A percentile compares a stretch with the other conserved stretches of the same genome.
Evolutionary conservation across 2,113 vertebrate species (phyloP).

Genomic region (Uropsilus gracilis): DNA sequence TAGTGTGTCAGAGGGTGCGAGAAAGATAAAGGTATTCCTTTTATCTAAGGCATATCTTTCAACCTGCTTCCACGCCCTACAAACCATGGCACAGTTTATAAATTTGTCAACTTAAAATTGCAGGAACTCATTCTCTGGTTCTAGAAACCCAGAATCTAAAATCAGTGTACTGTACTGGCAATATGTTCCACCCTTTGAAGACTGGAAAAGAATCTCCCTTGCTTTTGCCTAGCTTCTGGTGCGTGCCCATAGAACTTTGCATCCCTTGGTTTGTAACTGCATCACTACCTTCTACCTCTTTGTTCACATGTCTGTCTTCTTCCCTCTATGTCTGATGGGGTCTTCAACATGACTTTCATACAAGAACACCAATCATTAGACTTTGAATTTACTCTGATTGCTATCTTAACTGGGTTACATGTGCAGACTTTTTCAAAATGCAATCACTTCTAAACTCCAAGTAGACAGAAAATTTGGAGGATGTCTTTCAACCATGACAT

Average conservation of each 20-base stretch:
- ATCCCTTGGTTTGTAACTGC: background rate
- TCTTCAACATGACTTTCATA: background rate
- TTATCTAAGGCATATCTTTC: no score
- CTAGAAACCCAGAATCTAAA: background rate
- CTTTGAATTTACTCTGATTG: background rate
- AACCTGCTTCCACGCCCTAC: no score
- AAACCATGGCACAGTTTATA: background rate
- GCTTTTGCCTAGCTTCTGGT: background rate
- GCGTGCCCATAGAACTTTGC: background rate
- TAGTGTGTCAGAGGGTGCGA: no score
- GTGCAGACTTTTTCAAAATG: conserved; percentile 18
- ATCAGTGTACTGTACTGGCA: background rate
- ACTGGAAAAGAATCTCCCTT: background rate
- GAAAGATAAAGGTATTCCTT: no score
- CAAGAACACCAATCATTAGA: background rate
- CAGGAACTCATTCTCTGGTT: background rate
- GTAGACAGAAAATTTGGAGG: background rate
- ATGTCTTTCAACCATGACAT: background rate
- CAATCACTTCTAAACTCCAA: background rate
- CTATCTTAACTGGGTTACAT: background rate
- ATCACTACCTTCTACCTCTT: background rate
- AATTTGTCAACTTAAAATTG: background rate
- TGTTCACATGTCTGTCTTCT: background rate
- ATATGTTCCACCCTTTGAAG: background rate
- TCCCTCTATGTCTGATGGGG: background rate